phyloP scores from a whole-genome alignment of 2,113 vertebrate species.

The Vidua chalybeata region DNA sequence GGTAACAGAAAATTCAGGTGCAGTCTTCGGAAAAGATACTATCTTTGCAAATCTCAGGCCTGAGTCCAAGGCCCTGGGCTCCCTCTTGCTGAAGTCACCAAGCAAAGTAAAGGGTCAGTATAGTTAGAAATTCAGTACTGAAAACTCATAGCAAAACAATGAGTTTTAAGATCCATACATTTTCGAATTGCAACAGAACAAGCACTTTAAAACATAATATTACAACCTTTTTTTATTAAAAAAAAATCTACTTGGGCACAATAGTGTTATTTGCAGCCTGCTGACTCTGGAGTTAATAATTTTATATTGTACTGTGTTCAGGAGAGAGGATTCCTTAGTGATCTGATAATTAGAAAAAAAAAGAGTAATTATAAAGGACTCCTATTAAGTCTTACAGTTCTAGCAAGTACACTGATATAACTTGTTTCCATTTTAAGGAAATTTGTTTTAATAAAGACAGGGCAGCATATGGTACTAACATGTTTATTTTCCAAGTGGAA shows the following conservation, averaged over 20 bases:
- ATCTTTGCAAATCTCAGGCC: background rate
- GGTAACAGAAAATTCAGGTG: background rate
- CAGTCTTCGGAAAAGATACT: background rate
- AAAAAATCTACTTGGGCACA: background rate
- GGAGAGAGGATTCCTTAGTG: background rate
- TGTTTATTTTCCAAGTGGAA: constrained; percentile 29
- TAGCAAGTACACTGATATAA: background rate
- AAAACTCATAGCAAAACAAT: background rate
- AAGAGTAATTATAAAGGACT: background rate
- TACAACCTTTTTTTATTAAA: background rate
- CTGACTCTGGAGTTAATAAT: background rate
- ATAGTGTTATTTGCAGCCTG: background rate
- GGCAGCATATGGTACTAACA: constrained; percentile 31
- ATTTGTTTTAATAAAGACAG: constrained; percentile 15
- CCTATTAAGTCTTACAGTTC: background rate
- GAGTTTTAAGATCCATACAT: background rate
- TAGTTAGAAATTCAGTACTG: background rate
- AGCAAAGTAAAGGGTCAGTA: background rate
- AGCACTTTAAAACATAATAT: background rate
- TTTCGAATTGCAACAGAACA: background rate
- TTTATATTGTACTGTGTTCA: background rate
- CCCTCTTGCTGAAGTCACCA: background rate
- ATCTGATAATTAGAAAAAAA: background rate
- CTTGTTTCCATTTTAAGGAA: background rate
- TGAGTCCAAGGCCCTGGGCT: background rate